These are phyloP conservation scores for Danio jaintianensis DNA, from an alignment of 2,797 vertebrate species.

Conservation along the genomic window DNA sequence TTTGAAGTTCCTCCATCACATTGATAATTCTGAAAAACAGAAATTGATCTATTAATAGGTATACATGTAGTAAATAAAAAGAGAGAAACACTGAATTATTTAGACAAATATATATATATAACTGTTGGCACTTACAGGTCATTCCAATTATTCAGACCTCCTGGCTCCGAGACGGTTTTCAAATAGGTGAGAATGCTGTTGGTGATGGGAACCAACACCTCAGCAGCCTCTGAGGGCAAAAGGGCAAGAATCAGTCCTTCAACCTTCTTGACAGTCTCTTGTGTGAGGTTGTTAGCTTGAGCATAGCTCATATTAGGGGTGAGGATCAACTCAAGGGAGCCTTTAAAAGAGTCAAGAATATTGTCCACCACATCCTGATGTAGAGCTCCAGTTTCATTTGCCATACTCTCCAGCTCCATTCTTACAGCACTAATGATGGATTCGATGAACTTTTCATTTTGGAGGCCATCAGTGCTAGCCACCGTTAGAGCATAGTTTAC, in stretches of 20 bases:
- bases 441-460: slow-evolving; percentile 67
- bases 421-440: slow-evolving; percentile 64
- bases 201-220: slow-evolving; percentile 64
- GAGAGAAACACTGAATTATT: too few species aligned
- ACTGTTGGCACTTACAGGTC: slow-evolving; percentile 71
- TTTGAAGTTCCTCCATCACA: slow-evolving; percentile 66
- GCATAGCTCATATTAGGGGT: slow-evolving; percentile 60
- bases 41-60: background rate
- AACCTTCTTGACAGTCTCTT: slow-evolving; percentile 60
- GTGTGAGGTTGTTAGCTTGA: slow-evolving; percentile 64
- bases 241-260: slow-evolving; percentile 62
- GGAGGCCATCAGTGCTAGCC: slow-evolving; percentile 64
- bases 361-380: slow-evolving; percentile 55
- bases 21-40: slow-evolving; percentile 69
- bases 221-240: slow-evolving; percentile 48
- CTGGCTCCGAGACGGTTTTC: slow-evolving; percentile 54
- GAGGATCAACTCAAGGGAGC: slow-evolving; percentile 66
- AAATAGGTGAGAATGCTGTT: slow-evolving; percentile 67
- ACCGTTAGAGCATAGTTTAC: slow-evolving; percentile 66
- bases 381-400: slow-evolving; percentile 13
- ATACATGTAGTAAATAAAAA: background rate
- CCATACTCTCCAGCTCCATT: slow-evolving; percentile 54
- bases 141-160: slow-evolving; percentile 69
- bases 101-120: background rate
- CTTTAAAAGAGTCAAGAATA: slow-evolving; percentile 61